Evolutionary conservation across 2,888 invertebrate species (phyloP).

Genomic region (Volucella bombylans): DNA sequence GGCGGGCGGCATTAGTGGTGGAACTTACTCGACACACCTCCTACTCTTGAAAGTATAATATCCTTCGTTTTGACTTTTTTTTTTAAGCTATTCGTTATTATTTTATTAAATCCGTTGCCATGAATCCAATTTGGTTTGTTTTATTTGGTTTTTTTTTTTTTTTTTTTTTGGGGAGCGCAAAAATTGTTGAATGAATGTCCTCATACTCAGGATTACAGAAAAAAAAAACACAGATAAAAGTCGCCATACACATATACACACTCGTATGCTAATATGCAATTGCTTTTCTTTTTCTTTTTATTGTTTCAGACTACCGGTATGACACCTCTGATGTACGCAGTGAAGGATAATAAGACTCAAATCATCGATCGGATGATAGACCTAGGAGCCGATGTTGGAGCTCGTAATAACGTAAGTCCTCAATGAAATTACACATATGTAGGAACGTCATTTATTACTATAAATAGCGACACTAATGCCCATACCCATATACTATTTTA

Average conservation of each 20-base stretch:
- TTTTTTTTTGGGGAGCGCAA: constrained; percentile 8
- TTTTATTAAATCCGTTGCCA: constrained; percentile 72
- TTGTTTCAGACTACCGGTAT: constrained; percentile 92
- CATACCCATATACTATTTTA: neutral
- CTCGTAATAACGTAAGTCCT: constrained; percentile 93
- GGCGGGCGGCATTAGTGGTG: neutral
- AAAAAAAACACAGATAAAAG: too few relatives aligned
- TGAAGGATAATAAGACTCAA: constrained; percentile 95
- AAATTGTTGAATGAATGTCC: constrained; percentile 72
- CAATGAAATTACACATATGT: constrained; percentile 52
- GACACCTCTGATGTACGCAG: constrained; percentile 97
- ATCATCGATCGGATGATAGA: constrained; percentile 96
- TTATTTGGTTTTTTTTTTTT: neutral
- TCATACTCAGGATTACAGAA: neutral
- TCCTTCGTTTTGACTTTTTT: constrained; percentile 9
- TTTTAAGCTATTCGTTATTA: constrained; percentile 47
- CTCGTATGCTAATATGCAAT: constrained; percentile 18
- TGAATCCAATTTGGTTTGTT: constrained; percentile 57
- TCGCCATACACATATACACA: neutral
- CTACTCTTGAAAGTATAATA: constrained; percentile 39
- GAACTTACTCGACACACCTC: constrained; percentile 46
- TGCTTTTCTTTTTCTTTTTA: constrained; percentile 23
- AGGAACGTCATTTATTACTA: constrained; percentile 40
- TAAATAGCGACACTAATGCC: constrained; percentile 55
- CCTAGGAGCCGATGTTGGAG: constrained; percentile 94